Base-by-base conservation (phyloP, 2,888 invertebrate genomes). In the Nephrotoma appendiculata region DNA sequence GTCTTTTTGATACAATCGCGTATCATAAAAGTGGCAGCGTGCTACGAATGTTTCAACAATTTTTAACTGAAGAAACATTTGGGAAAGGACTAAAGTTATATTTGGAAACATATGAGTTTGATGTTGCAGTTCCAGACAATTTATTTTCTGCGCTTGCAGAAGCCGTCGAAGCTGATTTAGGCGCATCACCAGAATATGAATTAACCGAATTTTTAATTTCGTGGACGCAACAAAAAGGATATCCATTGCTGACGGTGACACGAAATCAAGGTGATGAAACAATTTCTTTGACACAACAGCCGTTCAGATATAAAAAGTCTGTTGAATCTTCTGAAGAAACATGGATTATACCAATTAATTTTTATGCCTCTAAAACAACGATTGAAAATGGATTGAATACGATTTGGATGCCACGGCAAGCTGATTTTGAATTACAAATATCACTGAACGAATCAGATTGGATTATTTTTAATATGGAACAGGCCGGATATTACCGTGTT, bases 161-260 rank as follows among this genome's bases (percentile, higher is more conserved):
- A 44, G 44, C 44, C 44, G 44, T 6, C 4, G 44, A 44, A 44
- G 44, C 6, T 31, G 11, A 31, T 31, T 19, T 71, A 31, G 9
- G 5, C 5, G 71, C 31, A 2, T 31, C 31, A 31, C 31, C 31
- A 3, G 31, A 31, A 31, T 31, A 31, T 3, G 31, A 31, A 31
- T 44, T 44, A 11, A 44, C 1, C 44, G 7, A 31, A 91, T 95
- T 88, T 93, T 95, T 92, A 90, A 31, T 92, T 71, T 92, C 92
- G 2, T 95, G 95, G 95, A 93, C 94, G 0, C 91, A 92, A 4
- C 93, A 94, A 89, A 90, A 93, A 48, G 94, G 95, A 4, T 94
- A 92, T 89, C 95, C 95, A 0, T 90, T 95, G 0, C 89, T 95
- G 6, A 92, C 90, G 1, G 93, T 94, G 0, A 86, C 89, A 45